Evolutionary conservation across 2,113 vertebrate species (phyloP).

Genomic region (Ailurus styani): DNA sequence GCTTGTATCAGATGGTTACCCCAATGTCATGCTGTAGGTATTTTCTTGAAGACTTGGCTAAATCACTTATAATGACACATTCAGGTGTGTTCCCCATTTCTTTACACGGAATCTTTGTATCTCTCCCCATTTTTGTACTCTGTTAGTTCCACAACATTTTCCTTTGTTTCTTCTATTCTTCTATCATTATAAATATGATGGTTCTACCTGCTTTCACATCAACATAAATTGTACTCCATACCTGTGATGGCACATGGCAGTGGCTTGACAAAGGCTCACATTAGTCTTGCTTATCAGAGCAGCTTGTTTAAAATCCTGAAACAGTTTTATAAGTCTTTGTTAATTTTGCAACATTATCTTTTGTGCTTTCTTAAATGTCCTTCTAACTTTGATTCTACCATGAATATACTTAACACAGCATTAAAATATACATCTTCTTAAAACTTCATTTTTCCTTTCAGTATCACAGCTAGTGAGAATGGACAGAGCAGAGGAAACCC

Average conservation of each 20-base stretch:
- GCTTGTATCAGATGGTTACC: not conserved
- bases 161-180: not conserved
- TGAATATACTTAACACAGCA: not conserved
- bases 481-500: not conserved
- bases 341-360: not conserved
- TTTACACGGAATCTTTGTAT: not conserved
- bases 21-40: not conserved
- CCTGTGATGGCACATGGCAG: constrained; percentile 83
- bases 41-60: not conserved
- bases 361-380: not conserved
- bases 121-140: not conserved
- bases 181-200: not conserved
- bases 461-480: not conserved
- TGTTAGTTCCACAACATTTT: not conserved
- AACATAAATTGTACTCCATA: constrained; percentile 33
- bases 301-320: constrained; percentile 85
- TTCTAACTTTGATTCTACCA: not conserved
- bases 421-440: not conserved
- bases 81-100: not conserved
- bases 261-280: constrained; percentile 71
- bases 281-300: constrained; percentile 61
- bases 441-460: not conserved
- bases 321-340: not conserved
- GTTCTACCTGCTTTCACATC: not conserved
- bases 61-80: not conserved